Conservation (phyloP, 2,888 invertebrate species). For the Poecilobothrus nobilitatus region DNA sequence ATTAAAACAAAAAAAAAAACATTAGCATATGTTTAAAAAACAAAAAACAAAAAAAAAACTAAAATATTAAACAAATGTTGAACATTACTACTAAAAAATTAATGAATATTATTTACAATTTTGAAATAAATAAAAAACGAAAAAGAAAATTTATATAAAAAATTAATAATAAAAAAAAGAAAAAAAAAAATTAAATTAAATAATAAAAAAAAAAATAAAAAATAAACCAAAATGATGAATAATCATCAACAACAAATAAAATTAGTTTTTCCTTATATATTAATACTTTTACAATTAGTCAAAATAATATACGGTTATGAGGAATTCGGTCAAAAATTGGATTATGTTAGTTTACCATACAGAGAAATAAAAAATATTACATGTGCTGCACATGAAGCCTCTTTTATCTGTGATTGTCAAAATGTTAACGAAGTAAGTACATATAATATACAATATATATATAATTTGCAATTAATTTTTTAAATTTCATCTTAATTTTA, state of each 20-base stretch:
- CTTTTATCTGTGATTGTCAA: constrained; percentile 41
- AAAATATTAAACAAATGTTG: too few relatives aligned
- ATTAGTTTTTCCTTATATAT: not conserved
- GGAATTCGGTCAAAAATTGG: not conserved
- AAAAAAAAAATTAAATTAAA: too few relatives aligned
- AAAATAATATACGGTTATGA: not conserved
- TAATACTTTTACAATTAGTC: not conserved
- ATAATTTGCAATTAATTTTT: not conserved
- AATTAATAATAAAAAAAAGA: too few relatives aligned
- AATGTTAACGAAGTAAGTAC: constrained; percentile 37
- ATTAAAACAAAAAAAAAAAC: too few relatives aligned
- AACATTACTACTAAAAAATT: too few relatives aligned
- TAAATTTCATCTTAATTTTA: too few relatives aligned
- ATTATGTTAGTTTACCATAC: constrained; percentile 11
- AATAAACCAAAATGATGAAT: not conserved
- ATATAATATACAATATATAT: not conserved
- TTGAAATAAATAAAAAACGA: too few relatives aligned
- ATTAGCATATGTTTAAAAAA: too few relatives aligned
- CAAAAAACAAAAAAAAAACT: too few relatives aligned
- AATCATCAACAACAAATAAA: not conserved
- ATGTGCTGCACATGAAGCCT: constrained; percentile 37
- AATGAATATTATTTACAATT: too few relatives aligned
- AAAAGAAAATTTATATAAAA: too few relatives aligned
- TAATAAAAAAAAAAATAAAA: not conserved
- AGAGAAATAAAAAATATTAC: constrained; percentile 28